A percentile compares a stretch with the other conserved stretches of the same genome.
These are phyloP conservation scores for Sinohyriopsis cumingii DNA, from an alignment of 2,888 invertebrate genomes.

Conservation along the genomic window DNA sequence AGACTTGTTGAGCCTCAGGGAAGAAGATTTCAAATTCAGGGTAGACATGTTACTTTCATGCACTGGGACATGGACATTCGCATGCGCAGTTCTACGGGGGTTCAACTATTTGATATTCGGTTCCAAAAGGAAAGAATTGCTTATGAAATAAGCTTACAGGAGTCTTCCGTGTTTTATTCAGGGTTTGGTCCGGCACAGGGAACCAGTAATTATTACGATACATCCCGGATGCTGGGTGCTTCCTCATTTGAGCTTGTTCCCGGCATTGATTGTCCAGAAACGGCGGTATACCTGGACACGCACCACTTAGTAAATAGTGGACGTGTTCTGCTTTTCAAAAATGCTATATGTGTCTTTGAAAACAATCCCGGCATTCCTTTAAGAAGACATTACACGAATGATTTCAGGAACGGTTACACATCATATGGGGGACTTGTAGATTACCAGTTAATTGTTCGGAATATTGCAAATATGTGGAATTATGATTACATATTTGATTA, in stretches of 20 bases:
- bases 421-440: constrained; percentile 54
- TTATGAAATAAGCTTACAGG: constrained; percentile 65
- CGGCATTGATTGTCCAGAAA: constrained; percentile 66
- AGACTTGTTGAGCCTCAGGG: constrained; percentile 58
- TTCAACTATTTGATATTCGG: constrained; percentile 58
- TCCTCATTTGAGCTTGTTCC: constrained; percentile 56
- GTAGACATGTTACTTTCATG: constrained; percentile 59
- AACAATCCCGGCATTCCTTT: constrained; percentile 56
- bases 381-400: constrained; percentile 55
- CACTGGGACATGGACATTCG: constrained; percentile 65
- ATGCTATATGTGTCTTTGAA: constrained; percentile 64
- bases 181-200: constrained; percentile 54
- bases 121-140: constrained; percentile 60
- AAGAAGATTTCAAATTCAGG: constrained; percentile 54
- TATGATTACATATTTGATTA: constrained; percentile 66
- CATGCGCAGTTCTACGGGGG: constrained; percentile 53
- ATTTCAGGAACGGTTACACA: constrained; percentile 33
- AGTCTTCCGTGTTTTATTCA: constrained; percentile 57
- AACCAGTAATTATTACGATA: constrained; percentile 50
- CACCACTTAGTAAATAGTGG: constrained; percentile 48
- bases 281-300: constrained; percentile 56
- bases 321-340: constrained; percentile 36
- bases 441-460: constrained; percentile 55
- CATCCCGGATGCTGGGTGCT: constrained; percentile 58
- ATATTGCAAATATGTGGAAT: constrained; percentile 57